Percentiles rank a stretch among this genome's conserved stretches.
phyloP scores from a whole-genome alignment of 2,797 vertebrate species.

The Dicrostonyx torquatus region DNA sequence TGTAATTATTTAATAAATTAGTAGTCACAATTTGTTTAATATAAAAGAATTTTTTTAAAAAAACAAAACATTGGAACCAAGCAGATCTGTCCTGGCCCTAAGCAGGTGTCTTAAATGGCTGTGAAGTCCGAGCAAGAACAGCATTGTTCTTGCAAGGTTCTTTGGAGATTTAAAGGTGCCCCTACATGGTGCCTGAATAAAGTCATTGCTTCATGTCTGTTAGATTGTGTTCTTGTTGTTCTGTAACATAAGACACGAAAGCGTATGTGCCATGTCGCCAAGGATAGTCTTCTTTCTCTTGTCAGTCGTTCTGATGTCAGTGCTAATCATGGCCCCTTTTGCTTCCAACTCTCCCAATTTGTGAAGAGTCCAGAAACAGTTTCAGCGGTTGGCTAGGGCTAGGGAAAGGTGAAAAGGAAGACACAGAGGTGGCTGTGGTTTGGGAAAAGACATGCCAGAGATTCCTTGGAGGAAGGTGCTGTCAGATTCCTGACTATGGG shows the following conservation, averaged over 20 bases:
- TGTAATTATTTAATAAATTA: conserved; percentile 63
- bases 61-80: conserved; percentile 29
- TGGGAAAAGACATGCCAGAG: neutral
- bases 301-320: neutral
- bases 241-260: neutral
- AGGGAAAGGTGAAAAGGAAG: neutral
- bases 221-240: neutral
- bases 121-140: neutral
- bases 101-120: neutral
- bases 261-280: neutral
- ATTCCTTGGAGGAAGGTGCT: neutral
- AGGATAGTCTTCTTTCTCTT: neutral
- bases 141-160: neutral
- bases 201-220: neutral
- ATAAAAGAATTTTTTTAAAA: neutral
- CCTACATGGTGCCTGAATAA: neutral
- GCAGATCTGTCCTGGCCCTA: neutral
- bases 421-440: neutral
- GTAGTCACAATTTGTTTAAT: conserved; percentile 63
- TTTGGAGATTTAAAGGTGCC: conserved; percentile 13
- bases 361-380: neutral
- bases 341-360: neutral
- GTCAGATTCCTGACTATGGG: neutral
- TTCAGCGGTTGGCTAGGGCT: neutral
- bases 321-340: neutral